A percentile compares a stretch with the other conserved stretches of the same genome.
Evolutionary conservation across 2,888 invertebrate species (phyloP).

Genomic region (Sturmia bella): DNA sequence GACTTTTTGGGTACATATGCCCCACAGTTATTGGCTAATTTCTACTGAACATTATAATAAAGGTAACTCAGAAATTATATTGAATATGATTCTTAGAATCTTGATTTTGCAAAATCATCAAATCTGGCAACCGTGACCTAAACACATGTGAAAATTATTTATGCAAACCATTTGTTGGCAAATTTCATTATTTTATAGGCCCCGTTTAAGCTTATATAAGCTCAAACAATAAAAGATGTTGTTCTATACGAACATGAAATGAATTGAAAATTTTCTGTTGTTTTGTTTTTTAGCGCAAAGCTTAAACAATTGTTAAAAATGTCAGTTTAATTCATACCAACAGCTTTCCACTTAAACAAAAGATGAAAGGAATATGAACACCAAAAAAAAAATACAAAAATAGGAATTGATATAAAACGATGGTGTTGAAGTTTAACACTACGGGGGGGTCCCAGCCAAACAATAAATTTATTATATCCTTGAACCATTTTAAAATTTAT

Average conservation of each 20-base stretch:
- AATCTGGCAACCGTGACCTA: too few species aligned
- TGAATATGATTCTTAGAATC: too few species aligned
- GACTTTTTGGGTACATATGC: too few species aligned
- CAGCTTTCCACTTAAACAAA: conserved; percentile 51
- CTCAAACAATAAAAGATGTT: conserved; percentile 26
- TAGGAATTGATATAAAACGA: conserved; percentile 25
- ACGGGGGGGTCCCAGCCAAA: conserved; percentile 62
- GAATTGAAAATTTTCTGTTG: conserved; percentile 40
- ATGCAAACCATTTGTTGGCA: conserved; percentile 39
- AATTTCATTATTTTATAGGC: conserved; percentile 27
- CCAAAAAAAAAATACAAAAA: conserved; percentile 30
- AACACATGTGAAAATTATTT: background rate
- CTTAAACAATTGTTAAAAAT: conserved; percentile 56
- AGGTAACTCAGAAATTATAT: too few species aligned
- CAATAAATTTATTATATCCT: background rate
- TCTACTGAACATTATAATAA: too few species aligned
- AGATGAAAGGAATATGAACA: conserved; percentile 35
- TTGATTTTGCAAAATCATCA: too few species aligned
- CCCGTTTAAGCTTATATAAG: background rate
- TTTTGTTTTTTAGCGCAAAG: conserved; percentile 19
- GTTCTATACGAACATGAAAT: conserved; percentile 46
- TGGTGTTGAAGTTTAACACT: conserved; percentile 71
- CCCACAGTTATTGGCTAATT: too few species aligned
- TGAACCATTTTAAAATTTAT: conserved; percentile 19
- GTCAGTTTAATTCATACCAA: conserved; percentile 59